phyloP scores from a whole-genome alignment of 2,888 invertebrate genomes.

The Cataglyphis altisquamis region DNA sequence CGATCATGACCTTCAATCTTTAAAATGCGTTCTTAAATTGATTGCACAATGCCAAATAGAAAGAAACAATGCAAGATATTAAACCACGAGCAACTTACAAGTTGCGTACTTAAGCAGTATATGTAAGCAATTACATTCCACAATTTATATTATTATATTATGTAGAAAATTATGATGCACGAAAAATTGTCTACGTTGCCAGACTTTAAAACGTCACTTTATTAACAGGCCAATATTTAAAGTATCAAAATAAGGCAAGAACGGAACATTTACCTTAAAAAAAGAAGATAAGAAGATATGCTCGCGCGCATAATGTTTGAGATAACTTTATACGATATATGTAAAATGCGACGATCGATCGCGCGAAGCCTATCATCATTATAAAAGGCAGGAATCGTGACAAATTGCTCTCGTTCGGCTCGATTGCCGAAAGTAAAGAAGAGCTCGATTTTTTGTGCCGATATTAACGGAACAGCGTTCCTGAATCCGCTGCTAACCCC shows the following conservation, averaged over 20 bases:
- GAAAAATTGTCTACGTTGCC: not conserved
- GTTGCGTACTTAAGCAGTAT: not conserved
- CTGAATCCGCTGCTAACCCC: slow-evolving; percentile 75
- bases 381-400: slow-evolving; percentile 29
- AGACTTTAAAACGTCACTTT: not conserved
- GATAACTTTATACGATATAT: not conserved
- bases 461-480: slow-evolving; percentile 74
- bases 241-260: not conserved
- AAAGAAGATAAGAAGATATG: not conserved
- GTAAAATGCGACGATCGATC: slow-evolving; percentile 12
- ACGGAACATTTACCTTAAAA: not conserved
- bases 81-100: slow-evolving; percentile 46
- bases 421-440: slow-evolving; percentile 71
- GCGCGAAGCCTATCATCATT: slow-evolving; percentile 27
- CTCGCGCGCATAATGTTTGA: slow-evolving; percentile 23
- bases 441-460: slow-evolving; percentile 66
- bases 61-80: slow-evolving; percentile 66
- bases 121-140: not conserved
- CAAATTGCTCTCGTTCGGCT: slow-evolving; percentile 34
- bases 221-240: not conserved
- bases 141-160: not conserved
- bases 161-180: not conserved
- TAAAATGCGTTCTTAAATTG: slow-evolving; percentile 52
- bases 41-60: slow-evolving; percentile 53
- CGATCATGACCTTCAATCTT: slow-evolving; percentile 65